Evolutionary conservation across 1,140 invertebrate genomes (phyloP), one percentile per base, ranked within the genome.

Genomic region (Agrypnia vestita): DNA sequence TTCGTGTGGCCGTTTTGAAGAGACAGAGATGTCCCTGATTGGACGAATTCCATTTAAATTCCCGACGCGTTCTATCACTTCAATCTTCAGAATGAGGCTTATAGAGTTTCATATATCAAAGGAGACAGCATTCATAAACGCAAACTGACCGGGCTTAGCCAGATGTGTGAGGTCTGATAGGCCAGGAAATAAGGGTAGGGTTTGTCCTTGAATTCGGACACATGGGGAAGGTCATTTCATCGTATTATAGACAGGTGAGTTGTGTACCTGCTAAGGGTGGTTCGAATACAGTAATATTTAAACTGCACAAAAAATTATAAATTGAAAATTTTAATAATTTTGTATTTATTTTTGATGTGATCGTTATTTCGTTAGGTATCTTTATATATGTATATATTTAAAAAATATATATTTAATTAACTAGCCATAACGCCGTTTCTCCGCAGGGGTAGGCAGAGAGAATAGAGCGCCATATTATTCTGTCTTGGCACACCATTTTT

Each of bases 121-220:
- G 53, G 47, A 10, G 43, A 6, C 51, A 11, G 21, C n/a, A 73
- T 73, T 73, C 69, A 73, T 73, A 73, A 73, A 53, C 47, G 49
- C 25, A 35, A 35, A 35, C 25, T 35, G 25, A 35, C 25, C 25
- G 10, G 12, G 12, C 0, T 55, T 35, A 35, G 25, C 25, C 25
- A 35, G 25, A 35, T 35, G 25, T 35, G 25, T 35, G 49, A 6
- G 47, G 69, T 53, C 69, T 15, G 47, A 53, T n/a, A 17, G 13
- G 4, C 19, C 19, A 35, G 19, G 21, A 64, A 64, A 13, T 47
- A 21, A 35, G 44, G 51, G 25, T 73, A 17, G 15, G 19, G 21
- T n/a, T 51, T 21, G 76, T 69, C 81, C 75, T 82, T 82, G 74
- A 79, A 82, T 82, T 56, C 76, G 61, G 78, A 79, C 73, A 72